Evolutionary conservation across 2,797 vertebrate genomes (phyloP).

Genomic region (Valencia hispanica): DNA sequence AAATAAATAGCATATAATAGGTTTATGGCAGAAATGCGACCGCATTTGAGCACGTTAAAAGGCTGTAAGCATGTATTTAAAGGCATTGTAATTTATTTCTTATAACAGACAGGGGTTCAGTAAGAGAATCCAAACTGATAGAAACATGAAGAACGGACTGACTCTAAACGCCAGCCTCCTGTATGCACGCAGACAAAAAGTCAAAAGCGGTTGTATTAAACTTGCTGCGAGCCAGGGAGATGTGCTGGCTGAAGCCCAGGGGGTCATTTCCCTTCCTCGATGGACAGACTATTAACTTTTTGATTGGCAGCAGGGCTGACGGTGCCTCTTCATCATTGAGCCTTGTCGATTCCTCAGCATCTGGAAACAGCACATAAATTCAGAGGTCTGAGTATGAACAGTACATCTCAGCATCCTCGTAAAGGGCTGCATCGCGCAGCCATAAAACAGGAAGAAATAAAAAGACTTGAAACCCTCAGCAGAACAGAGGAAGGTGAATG

Average conservation of each 20-base stretch:
- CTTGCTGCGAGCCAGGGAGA: slow-evolving; percentile 47
- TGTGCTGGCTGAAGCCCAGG: slow-evolving; percentile 71
- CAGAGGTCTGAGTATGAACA: slow-evolving; percentile 78
- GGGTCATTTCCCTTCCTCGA: slow-evolving; percentile 76
- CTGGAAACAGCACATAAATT: slow-evolving; percentile 79
- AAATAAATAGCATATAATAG: neutral
- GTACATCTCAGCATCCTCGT: slow-evolving; percentile 77
- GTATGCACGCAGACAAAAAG: slow-evolving; percentile 57
- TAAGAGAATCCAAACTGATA: slow-evolving; percentile 53
- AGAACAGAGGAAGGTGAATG: slow-evolving; percentile 64
- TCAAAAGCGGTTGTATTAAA: slow-evolving; percentile 71
- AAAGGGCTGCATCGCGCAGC: slow-evolving; percentile 69
- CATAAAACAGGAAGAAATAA: slow-evolving; percentile 72
- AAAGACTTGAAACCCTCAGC: slow-evolving; percentile 77
- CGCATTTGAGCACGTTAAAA: neutral
- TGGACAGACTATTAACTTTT: slow-evolving; percentile 86
- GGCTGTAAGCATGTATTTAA: neutral
- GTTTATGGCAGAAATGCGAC: neutral
- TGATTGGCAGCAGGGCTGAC: slow-evolving; percentile 83
- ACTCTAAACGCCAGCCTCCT: slow-evolving; percentile 22
- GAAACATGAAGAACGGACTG: slow-evolving; percentile 28
- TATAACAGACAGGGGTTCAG: neutral
- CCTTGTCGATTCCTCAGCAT: slow-evolving; percentile 80
- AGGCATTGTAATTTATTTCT: slow-evolving; percentile 16
- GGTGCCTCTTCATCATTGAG: slow-evolving; percentile 79